Percentiles rank a stretch among this genome's conserved stretches.
These are phyloP conservation scores for Sceloporus tristichus DNA, from an alignment of 2,113 vertebrate species.

Conservation along the genomic window DNA sequence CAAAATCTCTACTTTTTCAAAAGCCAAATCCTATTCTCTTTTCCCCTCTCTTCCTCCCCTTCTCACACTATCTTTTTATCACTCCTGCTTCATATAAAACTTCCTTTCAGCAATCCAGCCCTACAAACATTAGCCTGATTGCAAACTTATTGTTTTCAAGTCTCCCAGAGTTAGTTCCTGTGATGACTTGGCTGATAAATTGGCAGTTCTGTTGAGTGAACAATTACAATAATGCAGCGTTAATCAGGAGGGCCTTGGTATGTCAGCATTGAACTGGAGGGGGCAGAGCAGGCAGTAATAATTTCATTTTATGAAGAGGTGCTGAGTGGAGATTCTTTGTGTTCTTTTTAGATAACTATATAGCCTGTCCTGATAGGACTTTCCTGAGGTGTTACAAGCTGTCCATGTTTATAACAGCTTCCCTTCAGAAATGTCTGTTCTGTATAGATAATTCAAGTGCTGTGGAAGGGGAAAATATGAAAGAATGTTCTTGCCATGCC, in stretches of 20 bases:
- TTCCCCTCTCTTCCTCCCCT: slow-evolving; percentile 48
- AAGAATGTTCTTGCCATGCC: neutral
- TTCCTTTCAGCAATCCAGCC: slow-evolving; percentile 69
- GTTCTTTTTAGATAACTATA: slow-evolving; percentile 67
- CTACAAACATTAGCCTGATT: slow-evolving; percentile 64
- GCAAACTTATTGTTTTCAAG: slow-evolving; percentile 75
- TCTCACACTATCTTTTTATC: slow-evolving; percentile 46
- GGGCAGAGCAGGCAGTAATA: slow-evolving; percentile 30
- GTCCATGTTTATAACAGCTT: slow-evolving; percentile 60
- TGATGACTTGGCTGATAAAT: slow-evolving; percentile 69
- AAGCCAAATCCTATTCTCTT: slow-evolving; percentile 25
- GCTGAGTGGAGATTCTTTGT: slow-evolving; percentile 58
- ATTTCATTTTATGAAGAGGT: slow-evolving; percentile 64
- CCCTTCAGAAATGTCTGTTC: slow-evolving; percentile 47
- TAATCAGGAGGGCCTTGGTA: slow-evolving; percentile 58
- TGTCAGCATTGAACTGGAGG: slow-evolving; percentile 1
- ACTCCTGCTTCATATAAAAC: slow-evolving; percentile 63
- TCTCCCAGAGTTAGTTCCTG: slow-evolving; percentile 69
- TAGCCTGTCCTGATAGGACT: slow-evolving; percentile 48
- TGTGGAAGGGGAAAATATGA: slow-evolving; percentile 26
- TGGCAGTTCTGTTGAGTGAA: slow-evolving; percentile 66
- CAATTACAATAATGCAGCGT: slow-evolving; percentile 64
- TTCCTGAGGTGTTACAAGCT: slow-evolving; percentile 62
- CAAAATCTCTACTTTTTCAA: slow-evolving; percentile 41
- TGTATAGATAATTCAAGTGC: slow-evolving; percentile 42